Base-by-base conservation (phyloP, 2,797 vertebrate species). In the Karalla daura region DNA sequence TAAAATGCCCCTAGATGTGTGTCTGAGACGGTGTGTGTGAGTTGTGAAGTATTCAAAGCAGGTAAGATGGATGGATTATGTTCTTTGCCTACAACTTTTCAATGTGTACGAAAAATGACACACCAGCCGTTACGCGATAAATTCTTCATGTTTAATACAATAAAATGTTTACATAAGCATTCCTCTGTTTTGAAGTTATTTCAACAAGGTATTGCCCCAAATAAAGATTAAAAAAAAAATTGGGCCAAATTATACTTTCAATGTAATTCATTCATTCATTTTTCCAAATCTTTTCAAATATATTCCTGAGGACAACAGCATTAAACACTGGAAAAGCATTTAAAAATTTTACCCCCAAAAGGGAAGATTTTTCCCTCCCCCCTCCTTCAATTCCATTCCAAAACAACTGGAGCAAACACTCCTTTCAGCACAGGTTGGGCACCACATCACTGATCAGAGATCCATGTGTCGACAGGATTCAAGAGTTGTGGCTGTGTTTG, bases 291-390 rank as follows among this genome's bases (percentile, higher is more conserved):
- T 61, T 91, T 89, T 81, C 25, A 88, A 81, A 89, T 87, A 86
- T 91, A 89, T 91, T 90, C 83, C 86, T 88, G 82, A 91, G 86
- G 85, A 90, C 85, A 88, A 89, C 87, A 85, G 88, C 86, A 93
- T 89, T 81, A 74, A 92, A 91, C 88, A 91, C 90, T 9, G 44
- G 83, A 92, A n/a, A 92, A 92, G 84, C 89, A 83, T 91, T 88
- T 63, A 78, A 90, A 88, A 70, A 41, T 23, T 59, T 81, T 64
- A 27, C 54, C 58, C 43, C 54, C 63, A 81, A 87, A 80, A 39
- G 64, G 66, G 23, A 54, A 67, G 23, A 54, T 46, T 61, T 67
- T 64, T 71, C 78, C 56, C 74, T 80, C 60, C 69, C 70, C 78
- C 56, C 74, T 80, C 60, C 69, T 86, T 89, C 67, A 90, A 81